Conservation (phyloP, 2,888 invertebrate species). For the Apodemia duryi region DNA sequence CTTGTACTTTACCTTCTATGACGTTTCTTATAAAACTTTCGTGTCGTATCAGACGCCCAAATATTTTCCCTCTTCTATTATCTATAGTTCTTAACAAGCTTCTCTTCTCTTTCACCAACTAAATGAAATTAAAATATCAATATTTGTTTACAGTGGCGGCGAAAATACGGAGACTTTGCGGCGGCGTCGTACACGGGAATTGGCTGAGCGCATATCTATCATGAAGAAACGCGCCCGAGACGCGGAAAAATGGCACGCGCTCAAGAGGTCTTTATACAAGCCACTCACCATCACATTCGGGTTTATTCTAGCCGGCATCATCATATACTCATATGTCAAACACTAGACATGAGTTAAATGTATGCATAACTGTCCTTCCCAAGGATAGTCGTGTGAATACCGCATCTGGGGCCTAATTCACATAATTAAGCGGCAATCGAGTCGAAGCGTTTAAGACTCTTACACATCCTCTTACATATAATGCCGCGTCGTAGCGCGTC, state of each 20-base stretch:
- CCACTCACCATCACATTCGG: conserved; percentile 86
- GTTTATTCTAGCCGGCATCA: conserved; percentile 82
- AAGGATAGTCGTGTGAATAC: not conserved
- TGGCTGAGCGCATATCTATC: conserved; percentile 53
- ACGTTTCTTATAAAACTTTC: too few relatives aligned
- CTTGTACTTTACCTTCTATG: too few relatives aligned
- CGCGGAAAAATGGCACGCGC: conserved; percentile 84
- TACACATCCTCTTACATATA: too few relatives aligned
- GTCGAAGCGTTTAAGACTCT: too few relatives aligned
- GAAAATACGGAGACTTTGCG: conserved; percentile 42
- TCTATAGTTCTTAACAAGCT: too few relatives aligned
- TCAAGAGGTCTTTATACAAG: conserved; percentile 89
- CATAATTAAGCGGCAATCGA: too few relatives aligned
- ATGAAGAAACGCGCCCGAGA: conserved; percentile 85
- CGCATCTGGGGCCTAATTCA: not conserved
- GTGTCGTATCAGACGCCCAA: too few relatives aligned
- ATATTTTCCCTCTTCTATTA: too few relatives aligned
- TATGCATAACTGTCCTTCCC: not conserved
- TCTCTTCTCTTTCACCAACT: too few relatives aligned
- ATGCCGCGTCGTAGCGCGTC: too few relatives aligned
- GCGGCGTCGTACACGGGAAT: conserved; percentile 48
- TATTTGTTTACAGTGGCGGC: conserved; percentile 23
- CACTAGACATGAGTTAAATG: conserved; percentile 41
- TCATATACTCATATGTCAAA: conserved; percentile 80
- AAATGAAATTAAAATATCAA: too few relatives aligned